Percentiles rank a stretch among this genome's conserved stretches.
phyloP scores from a whole-genome alignment of 1,140 invertebrate species.

The Agrilus planipennis region DNA sequence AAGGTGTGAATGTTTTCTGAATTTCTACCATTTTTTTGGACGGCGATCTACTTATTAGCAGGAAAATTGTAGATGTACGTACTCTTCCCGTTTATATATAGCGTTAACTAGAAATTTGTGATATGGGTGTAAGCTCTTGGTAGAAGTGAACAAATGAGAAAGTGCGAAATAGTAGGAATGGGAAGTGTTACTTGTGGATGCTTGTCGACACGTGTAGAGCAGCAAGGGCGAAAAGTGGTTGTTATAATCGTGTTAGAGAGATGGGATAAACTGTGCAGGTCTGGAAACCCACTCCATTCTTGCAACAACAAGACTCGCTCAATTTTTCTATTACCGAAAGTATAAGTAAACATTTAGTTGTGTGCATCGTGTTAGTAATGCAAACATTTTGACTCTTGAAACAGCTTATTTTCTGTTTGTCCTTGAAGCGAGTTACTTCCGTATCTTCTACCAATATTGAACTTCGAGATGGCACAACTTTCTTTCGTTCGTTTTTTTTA shows the following conservation, averaged over 20 bases:
- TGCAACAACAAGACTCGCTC: conserved; percentile 21
- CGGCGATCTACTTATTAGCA: too few species aligned
- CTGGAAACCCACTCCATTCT: conserved; percentile 13
- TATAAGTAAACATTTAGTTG: conserved; percentile 26
- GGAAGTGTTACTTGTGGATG: too few species aligned
- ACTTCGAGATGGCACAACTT: too few species aligned
- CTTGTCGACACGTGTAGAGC: not conserved
- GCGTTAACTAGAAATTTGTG: too few species aligned
- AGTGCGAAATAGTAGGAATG: too few species aligned
- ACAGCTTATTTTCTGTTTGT: conserved; percentile 12
- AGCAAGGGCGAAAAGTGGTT: not conserved
- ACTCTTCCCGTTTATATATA: too few species aligned
- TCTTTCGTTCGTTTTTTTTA: too few species aligned
- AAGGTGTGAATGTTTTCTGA: too few species aligned
- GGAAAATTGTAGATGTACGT: too few species aligned
- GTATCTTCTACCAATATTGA: not conserved
- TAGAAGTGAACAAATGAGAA: too few species aligned
- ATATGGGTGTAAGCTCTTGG: too few species aligned
- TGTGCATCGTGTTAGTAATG: conserved; percentile 22
- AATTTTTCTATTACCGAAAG: conserved; percentile 28
- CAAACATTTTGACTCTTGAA: conserved; percentile 20
- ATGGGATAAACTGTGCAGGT: conserved; percentile 8
- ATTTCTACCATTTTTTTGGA: too few species aligned
- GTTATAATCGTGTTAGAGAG: conserved; percentile 13
- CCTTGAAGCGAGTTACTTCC: not conserved